Percentiles rank a stretch among this genome's conserved stretches.
phyloP scores from a whole-genome alignment of 2,797 vertebrate genomes.

The Poeciliopsis presidionis region DNA sequence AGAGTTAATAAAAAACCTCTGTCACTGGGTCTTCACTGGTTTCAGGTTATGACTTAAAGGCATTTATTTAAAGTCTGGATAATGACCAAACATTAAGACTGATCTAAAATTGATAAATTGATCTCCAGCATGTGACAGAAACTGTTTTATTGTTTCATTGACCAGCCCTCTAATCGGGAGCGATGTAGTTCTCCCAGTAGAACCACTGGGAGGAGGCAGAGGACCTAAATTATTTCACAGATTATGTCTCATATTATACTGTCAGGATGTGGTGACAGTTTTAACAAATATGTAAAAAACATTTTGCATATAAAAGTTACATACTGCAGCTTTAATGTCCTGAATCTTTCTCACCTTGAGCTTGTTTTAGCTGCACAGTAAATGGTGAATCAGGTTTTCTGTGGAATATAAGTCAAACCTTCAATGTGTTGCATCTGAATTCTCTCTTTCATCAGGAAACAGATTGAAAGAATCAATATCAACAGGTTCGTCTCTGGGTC shows the following conservation, averaged over 20 bases:
- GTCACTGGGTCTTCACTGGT: background rate
- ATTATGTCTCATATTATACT: background rate
- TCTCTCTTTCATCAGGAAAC: background rate
- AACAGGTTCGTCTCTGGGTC: background rate
- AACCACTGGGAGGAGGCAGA: too few species aligned
- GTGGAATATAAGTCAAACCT: background rate
- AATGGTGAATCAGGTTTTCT: background rate
- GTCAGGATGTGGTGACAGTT: too few species aligned
- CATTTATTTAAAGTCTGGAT: background rate
- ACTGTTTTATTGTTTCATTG: background rate
- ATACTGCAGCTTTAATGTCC: background rate
- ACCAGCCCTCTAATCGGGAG: background rate
- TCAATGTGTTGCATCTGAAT: background rate
- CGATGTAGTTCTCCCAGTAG: too few species aligned
- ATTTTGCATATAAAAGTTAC: too few species aligned
- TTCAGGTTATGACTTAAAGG: background rate
- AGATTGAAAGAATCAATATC: background rate
- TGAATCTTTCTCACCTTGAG: background rate
- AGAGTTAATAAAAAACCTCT: background rate
- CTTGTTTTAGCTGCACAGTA: background rate
- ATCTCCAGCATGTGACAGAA: background rate
- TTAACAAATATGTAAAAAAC: too few species aligned
- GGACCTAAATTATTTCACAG: background rate
- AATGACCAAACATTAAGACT: background rate
- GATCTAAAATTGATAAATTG: background rate